A percentile compares a stretch with the other conserved stretches of the same genome.
Conservation (phyloP, 2,888 invertebrate genomes). For the Hyalella azteca region DNA sequence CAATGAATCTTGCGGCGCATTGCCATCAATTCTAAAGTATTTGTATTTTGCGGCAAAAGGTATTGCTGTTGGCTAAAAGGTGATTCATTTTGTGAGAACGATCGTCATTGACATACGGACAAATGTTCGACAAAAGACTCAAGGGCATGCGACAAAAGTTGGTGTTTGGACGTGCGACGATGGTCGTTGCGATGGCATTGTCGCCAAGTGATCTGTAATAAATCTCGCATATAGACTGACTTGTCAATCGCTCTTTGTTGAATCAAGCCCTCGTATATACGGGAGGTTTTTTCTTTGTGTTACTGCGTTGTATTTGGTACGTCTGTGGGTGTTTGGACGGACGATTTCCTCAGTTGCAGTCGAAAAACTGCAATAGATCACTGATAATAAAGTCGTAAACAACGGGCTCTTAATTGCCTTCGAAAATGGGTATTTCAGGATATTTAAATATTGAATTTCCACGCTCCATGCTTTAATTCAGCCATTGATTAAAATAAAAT, state of each 20-base stretch:
- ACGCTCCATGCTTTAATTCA: too few relatives aligned
- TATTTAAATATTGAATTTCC: too few relatives aligned
- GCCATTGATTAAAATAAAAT: too few relatives aligned
- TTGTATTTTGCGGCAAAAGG: neutral
- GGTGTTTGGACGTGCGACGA: neutral
- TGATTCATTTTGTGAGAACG: neutral
- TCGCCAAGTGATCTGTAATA: neutral
- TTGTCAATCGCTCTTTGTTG: conserved; percentile 14
- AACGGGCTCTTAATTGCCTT: too few relatives aligned
- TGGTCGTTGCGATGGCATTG: neutral
- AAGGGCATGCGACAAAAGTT: neutral
- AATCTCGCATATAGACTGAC: conserved; percentile 11
- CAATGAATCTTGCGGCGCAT: too few relatives aligned
- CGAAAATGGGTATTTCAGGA: too few relatives aligned
- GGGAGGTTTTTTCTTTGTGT: neutral
- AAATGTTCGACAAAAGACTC: neutral
- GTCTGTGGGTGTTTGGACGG: too few relatives aligned
- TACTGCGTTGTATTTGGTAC: too few relatives aligned
- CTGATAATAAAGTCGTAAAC: too few relatives aligned
- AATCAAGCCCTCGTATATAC: neutral
- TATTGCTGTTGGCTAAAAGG: conserved; percentile 18
- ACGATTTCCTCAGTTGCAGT: too few relatives aligned
- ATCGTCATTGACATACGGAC: neutral
- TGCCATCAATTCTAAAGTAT: too few relatives aligned
- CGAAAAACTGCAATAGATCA: too few relatives aligned